Percentiles rank a stretch among this genome's conserved stretches.
These are phyloP conservation scores for Oplegnathus fasciatus DNA, from an alignment of 2,113 vertebrate genomes.

Conservation along the genomic window DNA sequence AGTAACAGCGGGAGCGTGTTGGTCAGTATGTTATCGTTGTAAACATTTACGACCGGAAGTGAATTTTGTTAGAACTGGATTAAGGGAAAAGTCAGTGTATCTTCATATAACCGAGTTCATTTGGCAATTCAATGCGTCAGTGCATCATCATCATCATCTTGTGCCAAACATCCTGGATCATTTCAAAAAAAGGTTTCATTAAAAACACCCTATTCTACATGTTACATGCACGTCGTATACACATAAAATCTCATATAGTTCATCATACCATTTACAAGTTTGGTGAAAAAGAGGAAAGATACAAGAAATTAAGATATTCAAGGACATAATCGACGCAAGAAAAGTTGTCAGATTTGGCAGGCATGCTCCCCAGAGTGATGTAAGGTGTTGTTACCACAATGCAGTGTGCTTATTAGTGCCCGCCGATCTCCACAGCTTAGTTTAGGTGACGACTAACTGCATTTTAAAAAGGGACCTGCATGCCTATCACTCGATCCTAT, in stretches of 20 bases:
- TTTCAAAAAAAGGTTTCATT: conserved; percentile 64
- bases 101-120: conserved; percentile 46
- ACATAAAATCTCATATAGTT: conserved; percentile 80
- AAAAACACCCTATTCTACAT: conserved; percentile 81
- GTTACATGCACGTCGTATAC: conserved; percentile 82
- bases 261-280: conserved; percentile 77
- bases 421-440: conserved; percentile 17
- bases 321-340: conserved; percentile 52
- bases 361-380: conserved; percentile 66
- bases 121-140: conserved; percentile 66
- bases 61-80: conserved; percentile 64
- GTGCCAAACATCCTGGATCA: conserved; percentile 65
- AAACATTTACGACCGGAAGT: conserved; percentile 84
- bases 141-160: conserved; percentile 56
- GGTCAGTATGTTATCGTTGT: conserved; percentile 79
- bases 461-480: conserved; percentile 65
- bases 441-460: conserved; percentile 61
- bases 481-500: conserved; percentile 71
- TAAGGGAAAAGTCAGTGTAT: conserved; percentile 61
- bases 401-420: conserved; percentile 72
- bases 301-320: conserved; percentile 70
- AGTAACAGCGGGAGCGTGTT: conserved; percentile 63
- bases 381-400: conserved; percentile 46
- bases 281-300: conserved; percentile 75
- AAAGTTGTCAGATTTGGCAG: conserved; percentile 64